phyloP scores from a whole-genome alignment of 2,113 vertebrate species.

The Peromyscus leucopus region DNA sequence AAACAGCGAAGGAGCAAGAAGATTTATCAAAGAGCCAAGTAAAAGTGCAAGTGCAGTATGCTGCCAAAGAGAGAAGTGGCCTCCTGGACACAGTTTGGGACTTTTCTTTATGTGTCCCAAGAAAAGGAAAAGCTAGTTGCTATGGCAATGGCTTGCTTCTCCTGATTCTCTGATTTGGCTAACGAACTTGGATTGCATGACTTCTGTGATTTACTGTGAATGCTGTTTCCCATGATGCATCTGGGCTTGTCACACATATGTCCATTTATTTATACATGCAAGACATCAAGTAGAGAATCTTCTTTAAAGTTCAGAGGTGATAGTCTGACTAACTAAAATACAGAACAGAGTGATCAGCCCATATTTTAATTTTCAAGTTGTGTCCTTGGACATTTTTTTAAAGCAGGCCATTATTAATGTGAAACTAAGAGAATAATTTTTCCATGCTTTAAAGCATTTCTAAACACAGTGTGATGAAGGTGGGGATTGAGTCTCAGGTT shows the following conservation, averaged over 20 bases:
- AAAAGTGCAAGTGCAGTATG: neutral
- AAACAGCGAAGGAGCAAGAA: neutral
- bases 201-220: neutral
- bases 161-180: neutral
- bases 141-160: rapidly evolving
- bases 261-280: neutral
- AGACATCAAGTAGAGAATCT: neutral
- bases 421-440: neutral
- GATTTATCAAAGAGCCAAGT: neutral
- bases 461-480: neutral
- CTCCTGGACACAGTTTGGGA: neutral
- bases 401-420: neutral
- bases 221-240: neutral
- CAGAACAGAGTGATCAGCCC: neutral
- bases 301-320: neutral
- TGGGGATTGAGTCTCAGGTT: neutral
- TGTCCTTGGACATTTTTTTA: neutral
- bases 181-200: no score
- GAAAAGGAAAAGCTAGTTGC: neutral
- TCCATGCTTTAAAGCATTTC: neutral
- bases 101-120: neutral
- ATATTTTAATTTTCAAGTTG: neutral
- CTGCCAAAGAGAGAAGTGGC: neutral
- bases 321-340: neutral
- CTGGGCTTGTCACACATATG: neutral